Evolutionary conservation across 2,888 invertebrate species (phyloP), one percentile per base, ranked within the genome.

Genomic region (Pammene fasciana): DNA sequence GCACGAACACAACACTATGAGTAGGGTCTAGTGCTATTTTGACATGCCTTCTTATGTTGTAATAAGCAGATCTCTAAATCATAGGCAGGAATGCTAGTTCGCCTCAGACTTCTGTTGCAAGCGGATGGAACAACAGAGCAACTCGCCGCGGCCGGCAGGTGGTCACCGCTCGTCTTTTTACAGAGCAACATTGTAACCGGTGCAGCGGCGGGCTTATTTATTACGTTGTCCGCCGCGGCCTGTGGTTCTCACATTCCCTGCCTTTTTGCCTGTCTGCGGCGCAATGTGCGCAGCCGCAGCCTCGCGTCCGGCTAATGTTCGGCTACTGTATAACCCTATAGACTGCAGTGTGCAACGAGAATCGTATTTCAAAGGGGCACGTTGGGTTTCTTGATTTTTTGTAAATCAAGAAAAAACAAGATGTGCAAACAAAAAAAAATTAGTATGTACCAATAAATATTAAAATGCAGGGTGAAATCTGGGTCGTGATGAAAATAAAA

Each of bases 221-320:
- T 82, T 78, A 80, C 74, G 77, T 76, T 68, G 68, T 59, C 18
- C 75, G 79, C 72, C 73, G 68, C 73, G 66, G 68, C 70, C 68
- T 67, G 52, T 65, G 67, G 72, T 68, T 83, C 83, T 82, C 73
- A 73, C 80, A 86, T 85, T 79, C 78, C 79, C 81, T 79, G 81
- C 79, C 83, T 89, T 88, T 88, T 89, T 87, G 82, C 78, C 75
- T 75, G 84, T 86, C 86, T 86, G 82, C 82, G 76, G 72, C 75
- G 62, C 57, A 45, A 78, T 75, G 74, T 61, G 67, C 46, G 61
- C 61, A 62, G 62, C 62, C 46, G 61, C 61, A 62, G 62, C 62
- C 50, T 62, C 50, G 48, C 61, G 38, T 48, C 61, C 41, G 46
- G 56, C 57, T 65, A 48, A 61, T 59, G 68, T 56, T 54, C 54